Base-by-base conservation (phyloP, 2,888 invertebrate species). In the Tetanocera ferruginea region DNA sequence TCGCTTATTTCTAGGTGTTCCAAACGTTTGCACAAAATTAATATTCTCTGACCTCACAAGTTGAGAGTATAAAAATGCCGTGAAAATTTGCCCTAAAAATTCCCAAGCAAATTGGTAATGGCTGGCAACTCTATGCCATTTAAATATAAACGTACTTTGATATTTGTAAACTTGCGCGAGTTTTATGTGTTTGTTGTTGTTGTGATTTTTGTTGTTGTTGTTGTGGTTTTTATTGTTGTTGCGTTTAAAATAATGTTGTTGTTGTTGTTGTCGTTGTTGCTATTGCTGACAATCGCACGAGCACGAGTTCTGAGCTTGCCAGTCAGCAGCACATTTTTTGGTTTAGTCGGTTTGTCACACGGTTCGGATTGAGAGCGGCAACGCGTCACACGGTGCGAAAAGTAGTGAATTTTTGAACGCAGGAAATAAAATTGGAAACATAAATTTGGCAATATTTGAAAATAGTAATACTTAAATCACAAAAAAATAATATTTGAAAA, bases 301-400 rank as follows among this genome's bases (percentile, higher is more conserved):
- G 66, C 74, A 75, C 52, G 66, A 66, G 64, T 34, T 28, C 49
- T 19, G 51, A 62, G 60, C 67, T 67, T 49, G 67, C 51, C 52
- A 14, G 74, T 34, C 25, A 51, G 66, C 64, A 66, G 66, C 73
- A 64, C 73, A 74, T 74, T 66, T 72, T 74, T 67, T 52, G 67
- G 55, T 52, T 73, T 25, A 75, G 75, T 75, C 75, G 75, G 75
- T 52, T 75, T 52, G 75, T 75, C 75, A 75, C 75, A 75, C 75
- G 75, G 75, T 66, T 55, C 75, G 75, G 75, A 75, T 75, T 34
- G 75, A 67, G 75, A 75, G 75, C 67, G 73, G 75, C 67, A 49
- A 51, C 67, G 75, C 75, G 55, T 75, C 75, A 66, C 52, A 75
- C 75, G 75, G 55, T 49, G 67, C 67, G 67, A 52, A 25, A 67